Evolutionary conservation across 2,113 vertebrate genomes (phyloP), one percentile per base, ranked within the genome.

Genomic region (Oenanthe oenanthe): DNA sequence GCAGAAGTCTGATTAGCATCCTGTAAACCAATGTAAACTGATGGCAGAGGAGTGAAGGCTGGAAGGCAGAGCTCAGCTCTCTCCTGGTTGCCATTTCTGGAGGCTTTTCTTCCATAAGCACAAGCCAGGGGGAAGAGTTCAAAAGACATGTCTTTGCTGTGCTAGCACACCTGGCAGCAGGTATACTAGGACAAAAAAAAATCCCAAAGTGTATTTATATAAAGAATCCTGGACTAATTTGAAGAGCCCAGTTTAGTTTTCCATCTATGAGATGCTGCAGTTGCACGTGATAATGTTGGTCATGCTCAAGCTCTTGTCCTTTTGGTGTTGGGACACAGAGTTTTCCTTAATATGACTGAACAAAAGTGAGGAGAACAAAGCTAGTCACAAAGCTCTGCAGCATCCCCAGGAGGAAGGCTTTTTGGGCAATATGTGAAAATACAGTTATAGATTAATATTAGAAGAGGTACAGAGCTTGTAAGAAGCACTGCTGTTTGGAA

Each of bases 161-260:
- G 48, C 32, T 73, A 25, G 50, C 48, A 24, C 29, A 67, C 38
- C 6, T 10, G 32, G 7, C 38, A 93, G 40, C 26, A 72, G 40
- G 10, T 31, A n/a, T 14, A 25, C n/a, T 9, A n/a, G 38, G 36
- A 15, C 4, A 80, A 61, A 80, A 63, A 45, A 58, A 24, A 7
- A 0, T 0, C 7, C 17, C 25, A 1, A 13, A 24, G 4, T 17
- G 7, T 24, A 11, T 16, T 15, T 50, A 12, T n/a, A 8, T 47
- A 31, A 40, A 29, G 8, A 80, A 61, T 42, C 31, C 36, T 45
- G 42, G 32, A 60, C 16, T 75, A 8, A 48, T 77, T 67, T 43
- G 18, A 57, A 29, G 3, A 61, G 2, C 15, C 10, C 21, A n/a
- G 25, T 65, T 85, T 48, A 57, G 82, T 53, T 34, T 71, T 81